A percentile compares a stretch with the other conserved stretches of the same genome.
These are phyloP conservation scores for Tenodera sinensis DNA, from an alignment of 2,888 invertebrate species.

Conservation along the genomic window DNA sequence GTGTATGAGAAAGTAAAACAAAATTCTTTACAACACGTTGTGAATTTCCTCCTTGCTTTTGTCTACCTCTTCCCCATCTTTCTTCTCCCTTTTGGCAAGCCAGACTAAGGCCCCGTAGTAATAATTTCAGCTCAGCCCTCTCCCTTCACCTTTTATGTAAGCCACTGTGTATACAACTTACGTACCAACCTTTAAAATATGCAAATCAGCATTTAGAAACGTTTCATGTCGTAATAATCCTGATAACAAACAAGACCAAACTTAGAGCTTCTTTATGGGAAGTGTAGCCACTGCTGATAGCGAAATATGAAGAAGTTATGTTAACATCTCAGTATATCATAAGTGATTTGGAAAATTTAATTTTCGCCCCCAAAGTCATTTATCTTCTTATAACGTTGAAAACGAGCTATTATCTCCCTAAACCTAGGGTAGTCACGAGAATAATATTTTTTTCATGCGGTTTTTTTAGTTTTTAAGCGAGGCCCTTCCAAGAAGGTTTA, in stretches of 20 bases:
- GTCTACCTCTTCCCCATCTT: not conserved
- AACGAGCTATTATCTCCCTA: too few species aligned
- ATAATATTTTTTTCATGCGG: too few species aligned
- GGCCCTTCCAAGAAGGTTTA: too few species aligned
- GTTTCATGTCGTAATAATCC: not conserved
- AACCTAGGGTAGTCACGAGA: too few species aligned
- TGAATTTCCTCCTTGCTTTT: not conserved
- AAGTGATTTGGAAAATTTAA: too few species aligned
- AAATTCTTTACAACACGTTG: not conserved
- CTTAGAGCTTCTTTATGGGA: not conserved
- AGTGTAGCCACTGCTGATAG: not conserved
- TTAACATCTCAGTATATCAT: too few species aligned
- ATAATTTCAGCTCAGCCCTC: not conserved
- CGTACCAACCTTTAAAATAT: constrained; percentile 13
- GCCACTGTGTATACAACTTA: constrained; percentile 13
- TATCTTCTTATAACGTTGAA: too few species aligned
- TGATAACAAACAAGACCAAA: not conserved
- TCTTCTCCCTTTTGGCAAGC: not conserved
- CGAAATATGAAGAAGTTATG: too few species aligned
- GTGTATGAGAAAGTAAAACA: not conserved
- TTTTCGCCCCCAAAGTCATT: too few species aligned
- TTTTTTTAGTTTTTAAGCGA: too few species aligned
- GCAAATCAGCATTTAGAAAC: constrained; percentile 14
- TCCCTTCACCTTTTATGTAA: not conserved
- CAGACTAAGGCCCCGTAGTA: not conserved